Conservation (phyloP, 2,888 invertebrate genomes). For the Sphaerophoria rueppellii region DNA sequence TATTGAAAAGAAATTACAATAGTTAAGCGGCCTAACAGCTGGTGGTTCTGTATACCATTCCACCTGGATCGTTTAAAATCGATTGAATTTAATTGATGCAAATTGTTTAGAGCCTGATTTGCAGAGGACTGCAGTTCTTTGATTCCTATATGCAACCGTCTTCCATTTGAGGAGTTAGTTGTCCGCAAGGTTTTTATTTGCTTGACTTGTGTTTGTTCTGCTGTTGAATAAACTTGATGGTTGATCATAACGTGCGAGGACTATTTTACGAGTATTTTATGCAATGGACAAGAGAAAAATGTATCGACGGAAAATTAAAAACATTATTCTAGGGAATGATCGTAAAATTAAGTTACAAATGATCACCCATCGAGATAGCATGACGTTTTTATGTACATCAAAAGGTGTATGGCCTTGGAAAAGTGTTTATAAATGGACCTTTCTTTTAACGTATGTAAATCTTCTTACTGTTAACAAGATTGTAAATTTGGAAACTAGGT, state of each 20-base stretch:
- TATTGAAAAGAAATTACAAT: conserved; percentile 5
- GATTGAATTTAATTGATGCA: conserved; percentile 6
- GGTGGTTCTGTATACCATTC: background rate
- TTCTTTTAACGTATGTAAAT: too few species aligned
- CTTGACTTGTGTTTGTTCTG: background rate
- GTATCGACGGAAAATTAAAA: conserved; percentile 52
- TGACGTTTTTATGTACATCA: conserved; percentile 23
- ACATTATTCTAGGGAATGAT: conserved; percentile 34
- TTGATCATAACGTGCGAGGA: conserved; percentile 36
- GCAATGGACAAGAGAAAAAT: conserved; percentile 41
- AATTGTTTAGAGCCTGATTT: conserved; percentile 29
- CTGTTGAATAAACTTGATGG: conserved; percentile 41
- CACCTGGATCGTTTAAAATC: conserved; percentile 48
- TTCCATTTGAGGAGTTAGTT: background rate
- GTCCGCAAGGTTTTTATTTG: background rate
- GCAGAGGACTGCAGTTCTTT: background rate
- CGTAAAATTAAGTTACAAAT: conserved; percentile 63
- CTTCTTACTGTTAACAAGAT: too few species aligned
- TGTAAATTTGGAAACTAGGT: too few species aligned
- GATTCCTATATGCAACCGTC: background rate
- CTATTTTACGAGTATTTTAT: conserved; percentile 63
- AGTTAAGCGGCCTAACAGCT: conserved; percentile 39
- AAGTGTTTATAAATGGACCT: background rate
- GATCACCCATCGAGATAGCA: conserved; percentile 44
- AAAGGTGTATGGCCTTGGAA: background rate